Base-by-base conservation (phyloP, 1,140 invertebrate genomes). In the Drosophila tristis region DNA sequence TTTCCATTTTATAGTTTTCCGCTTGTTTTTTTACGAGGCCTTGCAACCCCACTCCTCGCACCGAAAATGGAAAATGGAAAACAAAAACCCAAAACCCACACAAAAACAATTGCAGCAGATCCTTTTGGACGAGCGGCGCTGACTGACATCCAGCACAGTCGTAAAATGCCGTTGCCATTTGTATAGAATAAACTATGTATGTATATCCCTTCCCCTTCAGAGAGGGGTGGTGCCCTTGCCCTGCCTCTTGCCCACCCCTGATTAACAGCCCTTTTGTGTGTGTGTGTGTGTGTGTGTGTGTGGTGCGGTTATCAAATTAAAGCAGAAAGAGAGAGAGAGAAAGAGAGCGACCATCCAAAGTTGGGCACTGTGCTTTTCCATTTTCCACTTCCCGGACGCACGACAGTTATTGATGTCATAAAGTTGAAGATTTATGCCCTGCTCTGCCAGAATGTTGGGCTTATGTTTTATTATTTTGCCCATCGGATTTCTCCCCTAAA, bases 371-470 rank as follows among this genome's bases (percentile, higher is more conserved):
- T 56, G 61, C 74, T 70, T 74, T 78, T 59, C 78, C 64, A 73
- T 78, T 59, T 70, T 42, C 55, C 70, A 70, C 53, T 74, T 60
- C 45, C 51, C 49, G 76, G 61, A 45, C 45, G 64, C 60, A 63
- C 90, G 90, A 91, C 90, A 91, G 90, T 91, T 91, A 91, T 91
- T 91, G 90, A 91, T 91, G 89, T 89, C 85, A 91, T 91, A 91
- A 91, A 91, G 78, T 91, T 78, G 81, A 73, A 90, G 81, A 91
- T 91, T 91, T 91, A 91, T 90, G 87, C 66, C 59, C 51, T 72
- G 74, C 44, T 72, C 67, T 60, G 73, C 54, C 67, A 16, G 72
- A 49, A 70, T 73, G 57, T 79, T 66, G 80, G 80, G 70, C 58
- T 74, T 78, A 71, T 67, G 51, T 44, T 65, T 54, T 62, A 54